phyloP scores from a whole-genome alignment of 64 coral and sea anemone species.

The Dendronephthya gigantea region DNA sequence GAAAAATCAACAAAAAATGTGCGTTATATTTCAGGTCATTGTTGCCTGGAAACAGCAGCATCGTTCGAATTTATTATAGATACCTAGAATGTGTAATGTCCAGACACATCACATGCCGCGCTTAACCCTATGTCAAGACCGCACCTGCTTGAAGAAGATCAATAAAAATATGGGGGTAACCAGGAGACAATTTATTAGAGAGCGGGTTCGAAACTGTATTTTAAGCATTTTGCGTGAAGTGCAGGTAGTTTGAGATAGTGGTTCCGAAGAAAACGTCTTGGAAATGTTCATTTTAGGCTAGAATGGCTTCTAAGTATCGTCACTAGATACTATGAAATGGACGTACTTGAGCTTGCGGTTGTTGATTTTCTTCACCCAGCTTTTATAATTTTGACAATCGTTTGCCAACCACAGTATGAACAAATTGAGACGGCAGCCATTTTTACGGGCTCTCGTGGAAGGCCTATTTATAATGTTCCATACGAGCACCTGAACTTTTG shows the following conservation, averaged over 20 bases:
- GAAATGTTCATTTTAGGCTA: conserved; percentile 4
- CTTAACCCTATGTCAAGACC: no score
- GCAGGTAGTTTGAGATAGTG: not conserved
- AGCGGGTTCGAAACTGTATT: conserved; percentile 10
- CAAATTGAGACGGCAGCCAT: not conserved
- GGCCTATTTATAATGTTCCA: not conserved
- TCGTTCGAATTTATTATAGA: no score
- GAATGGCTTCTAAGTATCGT: conserved; percentile 14
- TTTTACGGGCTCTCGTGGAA: not conserved
- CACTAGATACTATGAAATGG: not conserved
- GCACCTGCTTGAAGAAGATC: no score
- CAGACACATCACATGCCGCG: no score
- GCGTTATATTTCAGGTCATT: no score
- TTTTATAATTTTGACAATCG: not conserved
- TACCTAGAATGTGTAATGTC: no score
- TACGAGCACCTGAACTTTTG: not conserved
- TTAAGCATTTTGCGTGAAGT: not conserved
- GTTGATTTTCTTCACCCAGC: not conserved
- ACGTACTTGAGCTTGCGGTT: not conserved
- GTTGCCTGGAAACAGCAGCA: no score
- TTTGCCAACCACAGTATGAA: not conserved
- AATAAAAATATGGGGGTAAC: not conserved
- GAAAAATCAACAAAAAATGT: no score
- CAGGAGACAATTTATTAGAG: not conserved
- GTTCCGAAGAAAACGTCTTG: not conserved